Percentiles rank a stretch among this genome's conserved stretches.
Conservation (phyloP, 2,888 invertebrate genomes). For the Antheraea assamensis region DNA sequence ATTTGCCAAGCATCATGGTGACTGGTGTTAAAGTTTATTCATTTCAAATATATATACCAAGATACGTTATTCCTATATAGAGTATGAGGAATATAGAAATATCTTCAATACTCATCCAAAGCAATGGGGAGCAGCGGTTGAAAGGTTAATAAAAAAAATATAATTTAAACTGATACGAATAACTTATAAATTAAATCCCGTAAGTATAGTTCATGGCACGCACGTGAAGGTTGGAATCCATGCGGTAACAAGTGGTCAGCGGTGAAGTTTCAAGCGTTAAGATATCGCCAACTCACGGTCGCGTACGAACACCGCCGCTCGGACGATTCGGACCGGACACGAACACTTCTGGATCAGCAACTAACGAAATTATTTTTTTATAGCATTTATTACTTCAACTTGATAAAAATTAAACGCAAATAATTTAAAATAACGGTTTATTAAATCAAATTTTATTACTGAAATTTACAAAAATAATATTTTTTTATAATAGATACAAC, state of each 20-base stretch:
- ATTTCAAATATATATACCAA: no score
- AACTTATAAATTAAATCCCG: slow-evolving; percentile 1
- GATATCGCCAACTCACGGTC: slow-evolving; percentile 50
- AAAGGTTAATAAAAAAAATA: neutral
- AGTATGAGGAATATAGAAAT: neutral
- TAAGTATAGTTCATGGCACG: neutral
- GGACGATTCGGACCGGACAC: neutral
- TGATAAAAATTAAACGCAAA: no score
- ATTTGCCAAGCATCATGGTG: no score
- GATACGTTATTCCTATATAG: neutral
- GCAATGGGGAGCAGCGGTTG: neutral
- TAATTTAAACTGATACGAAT: neutral
- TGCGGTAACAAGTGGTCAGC: slow-evolving; percentile 46
- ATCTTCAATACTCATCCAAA: neutral
- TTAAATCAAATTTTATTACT: neutral
- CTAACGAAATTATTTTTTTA: neutral
- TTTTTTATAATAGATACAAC: neutral
- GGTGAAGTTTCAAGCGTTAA: slow-evolving; percentile 50
- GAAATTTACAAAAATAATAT: neutral
- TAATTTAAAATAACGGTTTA: no score
- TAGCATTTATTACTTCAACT: no score
- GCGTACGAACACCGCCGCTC: slow-evolving; percentile 24
- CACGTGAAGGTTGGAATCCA: neutral
- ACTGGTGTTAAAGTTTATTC: no score
- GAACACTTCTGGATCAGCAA: slow-evolving; percentile 28